phyloP scores from a whole-genome alignment of 2,888 invertebrate species.

The Hirudinaria manillensis region DNA sequence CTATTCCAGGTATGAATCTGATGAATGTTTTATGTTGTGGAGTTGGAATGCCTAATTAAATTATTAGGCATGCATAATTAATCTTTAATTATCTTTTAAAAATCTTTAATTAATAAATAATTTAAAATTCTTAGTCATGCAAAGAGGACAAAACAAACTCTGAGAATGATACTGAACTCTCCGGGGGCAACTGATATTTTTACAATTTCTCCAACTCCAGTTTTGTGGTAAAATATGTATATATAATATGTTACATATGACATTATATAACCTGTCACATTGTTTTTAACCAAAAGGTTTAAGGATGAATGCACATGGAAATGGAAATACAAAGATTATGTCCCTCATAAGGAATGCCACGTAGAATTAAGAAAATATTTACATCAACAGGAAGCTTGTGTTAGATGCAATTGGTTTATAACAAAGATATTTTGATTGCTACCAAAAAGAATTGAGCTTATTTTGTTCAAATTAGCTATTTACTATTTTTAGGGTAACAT shows the following conservation, averaged over 20 bases:
- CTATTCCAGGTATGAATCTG: neutral
- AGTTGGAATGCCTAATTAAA: neutral
- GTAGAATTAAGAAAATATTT: slow-evolving; percentile 21
- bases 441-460: neutral
- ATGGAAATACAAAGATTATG: neutral
- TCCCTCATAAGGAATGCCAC: neutral
- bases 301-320: neutral
- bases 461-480: neutral
- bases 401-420: slow-evolving; percentile 1
- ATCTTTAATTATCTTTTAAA: too few relatives aligned
- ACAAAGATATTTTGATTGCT: neutral
- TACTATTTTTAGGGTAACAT: slow-evolving; percentile 21
- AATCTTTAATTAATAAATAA: too few relatives aligned
- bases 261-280: neutral
- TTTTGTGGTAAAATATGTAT: neutral
- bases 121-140: too few relatives aligned
- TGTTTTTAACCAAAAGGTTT: neutral
- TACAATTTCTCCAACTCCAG: slow-evolving; percentile 6
- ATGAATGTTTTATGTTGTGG: neutral
- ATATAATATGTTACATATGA: neutral
- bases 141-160: too few relatives aligned
- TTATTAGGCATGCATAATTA: neutral
- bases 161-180: neutral
- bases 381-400: slow-evolving; percentile 21
- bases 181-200: neutral